Evolutionary conservation across 2,888 invertebrate genomes (phyloP), one percentile per base, ranked within the genome.

Genomic region (Zaprionus lineosus): DNA sequence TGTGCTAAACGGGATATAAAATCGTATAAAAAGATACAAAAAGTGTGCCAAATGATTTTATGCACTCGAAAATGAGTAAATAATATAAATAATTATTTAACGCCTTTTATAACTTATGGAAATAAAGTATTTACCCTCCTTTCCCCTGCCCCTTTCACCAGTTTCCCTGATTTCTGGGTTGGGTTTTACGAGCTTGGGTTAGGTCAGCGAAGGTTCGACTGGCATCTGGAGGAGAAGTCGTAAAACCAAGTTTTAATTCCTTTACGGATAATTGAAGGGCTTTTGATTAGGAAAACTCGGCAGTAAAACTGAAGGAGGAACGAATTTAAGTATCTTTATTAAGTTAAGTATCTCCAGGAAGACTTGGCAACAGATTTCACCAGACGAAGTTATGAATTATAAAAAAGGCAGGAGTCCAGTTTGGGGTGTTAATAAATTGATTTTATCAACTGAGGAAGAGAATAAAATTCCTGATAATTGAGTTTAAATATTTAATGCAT

Each of bases 21-120:
- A 73, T n/a, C 8, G 2, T 3, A n/a, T 65, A 67, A 72, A 21
- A 44, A 56, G 40, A 29, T 62, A 71, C 65, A 58, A 72, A 69
- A 74, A 67, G 60, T 74, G 65, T 71, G 77, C 72, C 75, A 83
- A 83, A 72, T 66, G 48, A n/a, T 52, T 24, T 37, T 36, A 58
- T 43, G 61, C 43, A 40, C 50, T 52, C 65, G n/a, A n/a, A 77
- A 73, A 68, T 66, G 75, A 65, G 62, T 63, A 73, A 71, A 70
- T 72, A n/a, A n/a, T n/a, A n/a, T n/a, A 71, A 73, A 77, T 74
- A 77, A 79, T 74, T 77, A 77, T 66, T 77, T 70, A 78, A 69
- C 73, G 75, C 73, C 64, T 72, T 75, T 81, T 65, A 61, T 66
- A 43, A 72, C 69, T 63, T 67, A 74, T 58, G 67, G 50, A 41